Percentiles rank a stretch among this genome's conserved stretches.
Evolutionary conservation across 2,113 vertebrate species (phyloP).

Genomic region (Calyptommatus sinebrachiatus): DNA sequence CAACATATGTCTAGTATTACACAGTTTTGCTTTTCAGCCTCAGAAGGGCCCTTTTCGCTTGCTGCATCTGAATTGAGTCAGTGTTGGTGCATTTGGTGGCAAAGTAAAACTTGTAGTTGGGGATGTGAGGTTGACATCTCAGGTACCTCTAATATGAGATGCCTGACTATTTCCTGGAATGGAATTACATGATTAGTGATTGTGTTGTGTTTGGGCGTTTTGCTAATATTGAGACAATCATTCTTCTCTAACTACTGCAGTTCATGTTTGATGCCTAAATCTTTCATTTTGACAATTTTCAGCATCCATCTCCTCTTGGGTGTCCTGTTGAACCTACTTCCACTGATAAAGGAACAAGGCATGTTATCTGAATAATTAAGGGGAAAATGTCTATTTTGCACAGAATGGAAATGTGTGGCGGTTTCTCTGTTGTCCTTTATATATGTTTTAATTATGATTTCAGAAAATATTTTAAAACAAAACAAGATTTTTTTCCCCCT

Average conservation of each 20-base stretch:
- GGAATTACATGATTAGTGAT: too few relatives aligned
- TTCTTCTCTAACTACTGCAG: neutral
- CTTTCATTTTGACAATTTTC: neutral
- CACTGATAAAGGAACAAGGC: neutral
- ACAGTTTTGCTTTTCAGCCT: too few relatives aligned
- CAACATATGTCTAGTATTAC: too few relatives aligned
- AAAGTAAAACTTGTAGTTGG: too few relatives aligned
- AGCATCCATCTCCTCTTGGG: neutral
- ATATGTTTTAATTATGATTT: neutral
- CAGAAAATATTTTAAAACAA: neutral
- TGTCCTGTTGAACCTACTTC: neutral
- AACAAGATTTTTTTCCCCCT: neutral
- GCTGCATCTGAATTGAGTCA: too few relatives aligned
- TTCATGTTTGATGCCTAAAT: neutral
- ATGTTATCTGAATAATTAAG: neutral
- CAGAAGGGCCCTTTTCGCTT: too few relatives aligned
- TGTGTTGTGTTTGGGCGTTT: too few relatives aligned
- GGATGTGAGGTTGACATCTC: too few relatives aligned
- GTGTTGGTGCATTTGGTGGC: too few relatives aligned
- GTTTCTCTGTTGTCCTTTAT: neutral
- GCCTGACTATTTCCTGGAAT: too few relatives aligned
- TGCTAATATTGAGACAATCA: too few relatives aligned
- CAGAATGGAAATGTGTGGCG: neutral
- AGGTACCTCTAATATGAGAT: too few relatives aligned
- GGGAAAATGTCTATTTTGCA: neutral